These are phyloP conservation scores for Thereva nobilitata DNA, from an alignment of 2,888 invertebrate species.

Conservation along the genomic window DNA sequence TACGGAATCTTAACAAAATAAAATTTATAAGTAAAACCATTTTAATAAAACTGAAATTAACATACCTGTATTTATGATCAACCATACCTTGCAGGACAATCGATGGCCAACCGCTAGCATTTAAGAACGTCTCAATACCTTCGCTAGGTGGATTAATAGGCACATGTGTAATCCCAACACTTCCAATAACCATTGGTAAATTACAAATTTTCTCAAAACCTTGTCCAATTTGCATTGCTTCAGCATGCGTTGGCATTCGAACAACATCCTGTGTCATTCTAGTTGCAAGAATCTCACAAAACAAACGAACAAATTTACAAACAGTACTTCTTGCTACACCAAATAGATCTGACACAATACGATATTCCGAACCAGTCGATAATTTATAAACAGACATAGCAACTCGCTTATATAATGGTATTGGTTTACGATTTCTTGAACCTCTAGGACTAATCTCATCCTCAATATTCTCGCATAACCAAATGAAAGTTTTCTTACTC, in stretches of 20 bases:
- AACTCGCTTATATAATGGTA: conserved; percentile 50
- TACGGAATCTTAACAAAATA: conserved; percentile 48
- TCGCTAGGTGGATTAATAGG: conserved; percentile 46
- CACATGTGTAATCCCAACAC: conserved; percentile 48
- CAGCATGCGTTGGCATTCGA: conserved; percentile 48
- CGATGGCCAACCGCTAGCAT: conserved; percentile 43
- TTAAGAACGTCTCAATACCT: conserved; percentile 43
- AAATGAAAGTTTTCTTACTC: conserved; percentile 48
- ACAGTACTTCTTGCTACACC: conserved; percentile 49
- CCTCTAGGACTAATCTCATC: conserved; percentile 43
- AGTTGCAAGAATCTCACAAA: conserved; percentile 50
- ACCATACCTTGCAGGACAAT: conserved; percentile 52
- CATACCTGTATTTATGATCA: conserved; percentile 51
- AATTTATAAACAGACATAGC: conserved; percentile 52
- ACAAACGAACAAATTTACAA: conserved; percentile 51
- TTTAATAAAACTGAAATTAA: neutral
- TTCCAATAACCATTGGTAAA: conserved; percentile 52
- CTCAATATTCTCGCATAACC: conserved; percentile 48
- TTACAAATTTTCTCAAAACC: conserved; percentile 51
- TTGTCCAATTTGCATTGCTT: conserved; percentile 48
- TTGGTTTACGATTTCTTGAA: conserved; percentile 43
- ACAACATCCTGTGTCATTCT: conserved; percentile 47
- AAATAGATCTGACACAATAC: conserved; percentile 50
- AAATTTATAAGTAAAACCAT: conserved; percentile 5
- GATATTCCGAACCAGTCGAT: conserved; percentile 51